These are phyloP conservation scores for Calidris pygmaea DNA, from an alignment of 2,113 vertebrate genomes.

Conservation along the genomic window DNA sequence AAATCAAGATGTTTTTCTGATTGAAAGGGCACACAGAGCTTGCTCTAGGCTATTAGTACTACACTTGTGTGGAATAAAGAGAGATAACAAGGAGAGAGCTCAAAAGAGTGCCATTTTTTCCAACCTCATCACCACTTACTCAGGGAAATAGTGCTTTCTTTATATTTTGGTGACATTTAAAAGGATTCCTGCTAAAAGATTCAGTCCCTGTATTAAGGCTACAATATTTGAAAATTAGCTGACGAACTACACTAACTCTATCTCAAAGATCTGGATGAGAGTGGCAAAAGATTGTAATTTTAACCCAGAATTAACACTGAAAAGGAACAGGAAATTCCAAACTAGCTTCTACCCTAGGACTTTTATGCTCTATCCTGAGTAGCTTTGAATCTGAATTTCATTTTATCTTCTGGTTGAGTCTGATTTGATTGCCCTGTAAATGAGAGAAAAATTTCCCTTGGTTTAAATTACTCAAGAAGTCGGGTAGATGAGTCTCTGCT, in stretches of 20 bases:
- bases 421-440: neutral
- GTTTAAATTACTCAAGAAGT: neutral
- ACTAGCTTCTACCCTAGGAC: neutral
- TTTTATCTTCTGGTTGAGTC: neutral
- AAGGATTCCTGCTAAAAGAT: neutral
- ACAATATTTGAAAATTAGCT: neutral
- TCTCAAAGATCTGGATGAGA: neutral
- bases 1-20: slow-evolving; percentile 21
- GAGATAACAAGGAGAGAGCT: neutral
- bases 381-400: neutral
- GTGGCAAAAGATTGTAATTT: neutral
- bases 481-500: neutral
- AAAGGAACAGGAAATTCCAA: neutral
- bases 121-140: neutral
- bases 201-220: neutral
- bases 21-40: neutral
- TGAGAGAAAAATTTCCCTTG: neutral
- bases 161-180: neutral
- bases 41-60: slow-evolving; percentile 6
- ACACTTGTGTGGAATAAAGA: neutral
- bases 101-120: neutral
- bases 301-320: neutral
- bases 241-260: neutral
- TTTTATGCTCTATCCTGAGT: neutral
- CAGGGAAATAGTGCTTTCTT: neutral